A percentile compares a stretch with the other conserved stretches of the same genome.
phyloP scores from a whole-genome alignment of 2,888 invertebrate genomes.

The Heteromurus nitidus region DNA sequence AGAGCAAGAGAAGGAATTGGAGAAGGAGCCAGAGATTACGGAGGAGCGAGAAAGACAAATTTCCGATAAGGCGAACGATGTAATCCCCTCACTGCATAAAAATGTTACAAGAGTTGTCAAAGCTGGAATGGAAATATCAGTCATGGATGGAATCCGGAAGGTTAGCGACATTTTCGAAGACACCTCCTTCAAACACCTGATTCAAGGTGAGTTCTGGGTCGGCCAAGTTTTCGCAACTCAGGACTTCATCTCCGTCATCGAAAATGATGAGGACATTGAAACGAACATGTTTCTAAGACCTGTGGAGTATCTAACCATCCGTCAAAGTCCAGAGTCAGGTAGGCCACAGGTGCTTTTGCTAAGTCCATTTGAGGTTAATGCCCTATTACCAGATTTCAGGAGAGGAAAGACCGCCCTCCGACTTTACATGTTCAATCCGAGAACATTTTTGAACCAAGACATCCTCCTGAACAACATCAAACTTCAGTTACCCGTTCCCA shows the following conservation, averaged over 20 bases:
- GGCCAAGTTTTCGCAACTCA: neutral
- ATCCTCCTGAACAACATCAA: neutral
- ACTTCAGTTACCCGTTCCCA: neutral
- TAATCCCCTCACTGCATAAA: neutral
- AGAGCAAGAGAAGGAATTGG: slow-evolving; percentile 14
- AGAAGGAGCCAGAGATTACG: neutral
- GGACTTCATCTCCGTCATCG: neutral
- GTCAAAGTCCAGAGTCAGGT: neutral
- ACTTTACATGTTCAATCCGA: slow-evolving; percentile 3
- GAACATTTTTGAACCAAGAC: neutral
- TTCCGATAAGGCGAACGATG: neutral
- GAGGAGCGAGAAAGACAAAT: neutral
- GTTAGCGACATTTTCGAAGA: neutral
- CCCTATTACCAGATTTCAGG: slow-evolving; percentile 11
- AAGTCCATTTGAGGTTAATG: slow-evolving; percentile 37
- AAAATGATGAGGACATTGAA: neutral
- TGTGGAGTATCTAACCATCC: neutral
- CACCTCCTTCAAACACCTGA: neutral
- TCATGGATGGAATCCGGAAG: neutral
- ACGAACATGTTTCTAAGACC: slow-evolving; percentile 20
- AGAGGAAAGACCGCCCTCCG: neutral
- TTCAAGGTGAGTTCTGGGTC: neutral
- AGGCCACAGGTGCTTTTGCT: neutral
- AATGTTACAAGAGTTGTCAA: neutral
- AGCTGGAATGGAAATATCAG: neutral